These are phyloP conservation scores for Brevimyrus niger DNA, from an alignment of 2,113 vertebrate genomes.

Conservation along the genomic window DNA sequence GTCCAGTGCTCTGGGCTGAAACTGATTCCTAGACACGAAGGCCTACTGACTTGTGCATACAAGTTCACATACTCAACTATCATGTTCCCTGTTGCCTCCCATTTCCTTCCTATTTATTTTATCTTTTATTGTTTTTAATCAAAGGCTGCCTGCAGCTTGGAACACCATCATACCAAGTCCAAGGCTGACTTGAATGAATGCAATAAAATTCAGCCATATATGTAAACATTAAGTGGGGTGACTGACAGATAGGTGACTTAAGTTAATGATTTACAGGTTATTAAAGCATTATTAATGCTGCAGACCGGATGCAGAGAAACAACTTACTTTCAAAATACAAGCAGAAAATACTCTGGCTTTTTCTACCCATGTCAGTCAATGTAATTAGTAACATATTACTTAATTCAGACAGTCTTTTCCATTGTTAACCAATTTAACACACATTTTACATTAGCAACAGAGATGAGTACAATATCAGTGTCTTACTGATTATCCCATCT, in stretches of 20 bases:
- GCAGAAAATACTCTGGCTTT: not conserved
- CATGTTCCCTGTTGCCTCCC: not conserved
- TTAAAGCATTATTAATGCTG: not conserved
- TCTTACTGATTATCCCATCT: not conserved
- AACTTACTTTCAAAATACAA: not conserved
- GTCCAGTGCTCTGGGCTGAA: not conserved
- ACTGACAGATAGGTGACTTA: not conserved
- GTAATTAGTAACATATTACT: not conserved
- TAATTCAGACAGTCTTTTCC: not conserved
- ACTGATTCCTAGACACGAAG: not conserved
- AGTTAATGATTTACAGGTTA: not conserved
- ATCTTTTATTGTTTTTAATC: not conserved
- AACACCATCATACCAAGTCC: not conserved
- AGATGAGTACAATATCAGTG: slow-evolving; percentile 2
- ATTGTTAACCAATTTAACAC: not conserved
- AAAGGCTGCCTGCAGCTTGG: not conserved
- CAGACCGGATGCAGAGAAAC: not conserved
- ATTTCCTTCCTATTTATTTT: not conserved
- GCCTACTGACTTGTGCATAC: not conserved
- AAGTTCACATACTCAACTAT: not conserved
- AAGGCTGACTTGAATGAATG: not conserved
- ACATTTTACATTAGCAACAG: not conserved
- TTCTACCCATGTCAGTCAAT: not conserved
- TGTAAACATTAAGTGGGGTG: not conserved
- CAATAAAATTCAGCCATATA: not conserved